Evolutionary conservation across 2,888 invertebrate genomes (phyloP), one percentile per base, ranked within the genome.

Genomic region (Clivina fossor): DNA sequence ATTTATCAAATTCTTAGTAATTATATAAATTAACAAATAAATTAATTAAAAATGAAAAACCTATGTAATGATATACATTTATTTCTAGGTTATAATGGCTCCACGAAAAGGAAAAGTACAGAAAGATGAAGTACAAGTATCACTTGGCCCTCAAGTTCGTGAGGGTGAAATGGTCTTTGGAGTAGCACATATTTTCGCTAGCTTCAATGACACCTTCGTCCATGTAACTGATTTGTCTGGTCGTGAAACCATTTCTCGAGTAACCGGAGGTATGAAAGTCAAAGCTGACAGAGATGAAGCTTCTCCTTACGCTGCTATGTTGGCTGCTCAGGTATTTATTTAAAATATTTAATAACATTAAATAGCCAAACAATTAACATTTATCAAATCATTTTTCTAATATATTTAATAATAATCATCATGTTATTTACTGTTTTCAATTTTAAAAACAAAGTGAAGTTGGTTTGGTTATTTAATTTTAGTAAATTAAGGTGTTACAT

Each of bases 251-350:
- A 92, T 93, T 69, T 90, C 91, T 63, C 82, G 98, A 71, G 93
- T 99, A 50, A 99, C 99, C 65, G 93, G 94, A 68, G 94, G 94
- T 59, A 99, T 99, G 99, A 99, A 99, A 80, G 99, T 99, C 40
- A 99, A 99, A 79, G 99, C 99, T 67, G 99, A 99, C 80, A 88
- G 99, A 81, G 99, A 99, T 78, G 99, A 99, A 78, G 95, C 99
- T 62, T 98, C 98, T 40, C 99, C 99, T 41, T 99, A 99, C 74
- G 99, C 99, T 69, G 99, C 99, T 85, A 99, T 99, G 99, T 94
- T 99, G 79, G 99, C 99, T 67, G 98, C 98, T 63, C 98, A 99
- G 83, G 91, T 91, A 76, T 70, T 13, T 40, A 19, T 40, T 5
- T 7, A n/a, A n/a, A n/a, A n/a, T n/a, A n/a, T n/a, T n/a, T n/a